These are phyloP conservation scores for Eupithecia pulchellata DNA, from an alignment of 2,888 invertebrate species.

Conservation along the genomic window DNA sequence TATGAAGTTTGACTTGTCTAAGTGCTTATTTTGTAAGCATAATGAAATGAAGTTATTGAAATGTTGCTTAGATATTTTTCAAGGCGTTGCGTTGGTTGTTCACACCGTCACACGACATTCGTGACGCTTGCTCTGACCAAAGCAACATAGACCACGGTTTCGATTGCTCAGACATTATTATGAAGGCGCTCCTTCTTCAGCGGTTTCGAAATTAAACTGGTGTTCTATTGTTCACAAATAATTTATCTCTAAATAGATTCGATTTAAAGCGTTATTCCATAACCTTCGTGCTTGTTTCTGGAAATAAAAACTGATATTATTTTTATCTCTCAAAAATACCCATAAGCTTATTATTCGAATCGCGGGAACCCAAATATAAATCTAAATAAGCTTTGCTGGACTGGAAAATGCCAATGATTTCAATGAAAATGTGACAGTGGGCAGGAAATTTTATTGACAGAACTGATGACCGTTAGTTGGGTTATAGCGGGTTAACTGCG, in stretches of 20 bases:
- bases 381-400: conserved; percentile 33
- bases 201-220: background rate
- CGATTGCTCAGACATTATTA: background rate
- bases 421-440: background rate
- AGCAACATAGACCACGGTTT: background rate
- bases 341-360: background rate
- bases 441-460: background rate
- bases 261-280: too few species aligned
- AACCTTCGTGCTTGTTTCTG: too few species aligned
- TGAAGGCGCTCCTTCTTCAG: background rate
- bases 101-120: background rate
- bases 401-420: too few species aligned
- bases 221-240: background rate
- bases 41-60: too few species aligned
- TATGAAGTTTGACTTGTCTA: too few species aligned
- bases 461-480: background rate
- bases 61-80: conserved; percentile 3
- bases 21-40: too few species aligned
- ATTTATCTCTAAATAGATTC: too few species aligned
- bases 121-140: background rate
- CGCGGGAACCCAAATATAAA: background rate
- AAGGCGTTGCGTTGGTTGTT: background rate
- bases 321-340: too few species aligned
- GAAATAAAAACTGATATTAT: background rate
- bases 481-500: too few species aligned